Conservation (phyloP, 2,888 invertebrate genomes). For the Desoria tigrina region DNA sequence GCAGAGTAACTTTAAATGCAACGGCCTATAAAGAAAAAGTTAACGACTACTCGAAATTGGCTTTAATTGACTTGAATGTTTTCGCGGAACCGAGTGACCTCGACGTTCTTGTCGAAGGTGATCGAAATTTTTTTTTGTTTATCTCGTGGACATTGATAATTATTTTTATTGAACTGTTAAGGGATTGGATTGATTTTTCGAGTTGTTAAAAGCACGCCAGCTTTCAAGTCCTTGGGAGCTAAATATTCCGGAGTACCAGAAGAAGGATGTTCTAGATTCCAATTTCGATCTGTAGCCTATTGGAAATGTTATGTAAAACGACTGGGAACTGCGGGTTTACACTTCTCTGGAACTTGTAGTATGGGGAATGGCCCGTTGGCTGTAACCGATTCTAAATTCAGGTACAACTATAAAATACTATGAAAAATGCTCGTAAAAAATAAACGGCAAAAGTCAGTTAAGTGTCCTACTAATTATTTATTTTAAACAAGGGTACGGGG, state of each 20-base stretch:
- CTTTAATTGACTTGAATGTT: background rate
- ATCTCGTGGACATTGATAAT: background rate
- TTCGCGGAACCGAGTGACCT: background rate
- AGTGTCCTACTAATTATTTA: no score
- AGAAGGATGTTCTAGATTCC: background rate
- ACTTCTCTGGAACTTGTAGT: background rate
- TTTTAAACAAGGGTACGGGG: background rate
- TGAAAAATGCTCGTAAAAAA: no score
- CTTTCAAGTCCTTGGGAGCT: background rate
- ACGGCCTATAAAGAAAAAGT: background rate
- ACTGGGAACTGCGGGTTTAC: background rate
- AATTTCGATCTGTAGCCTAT: background rate
- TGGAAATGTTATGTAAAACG: background rate
- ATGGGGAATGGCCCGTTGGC: background rate
- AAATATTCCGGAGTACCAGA: background rate
- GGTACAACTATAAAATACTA: no score
- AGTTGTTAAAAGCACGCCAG: background rate
- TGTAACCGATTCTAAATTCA: background rate
- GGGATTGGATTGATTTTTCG: background rate
- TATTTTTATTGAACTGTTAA: background rate
- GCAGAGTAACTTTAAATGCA: background rate
- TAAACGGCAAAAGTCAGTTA: background rate
- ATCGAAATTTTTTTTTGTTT: no score
- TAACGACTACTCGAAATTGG: background rate
- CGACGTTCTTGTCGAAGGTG: conserved; percentile 6